phyloP scores from a whole-genome alignment of 2,797 vertebrate genomes.

The Jordanella pulchra region DNA sequence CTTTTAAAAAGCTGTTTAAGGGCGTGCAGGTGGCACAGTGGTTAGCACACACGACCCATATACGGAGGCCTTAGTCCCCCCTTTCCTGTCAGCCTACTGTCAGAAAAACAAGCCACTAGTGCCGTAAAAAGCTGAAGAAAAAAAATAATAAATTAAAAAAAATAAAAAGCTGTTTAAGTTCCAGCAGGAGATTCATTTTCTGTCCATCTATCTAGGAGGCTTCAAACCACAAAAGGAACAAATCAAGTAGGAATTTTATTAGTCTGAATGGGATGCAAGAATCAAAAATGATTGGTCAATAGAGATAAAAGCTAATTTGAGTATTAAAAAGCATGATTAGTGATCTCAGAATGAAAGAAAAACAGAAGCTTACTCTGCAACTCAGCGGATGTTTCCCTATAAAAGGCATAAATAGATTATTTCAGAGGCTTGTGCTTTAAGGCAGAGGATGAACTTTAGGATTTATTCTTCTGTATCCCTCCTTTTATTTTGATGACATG shows the following conservation, averaged over 20 bases:
- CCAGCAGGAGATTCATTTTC: not conserved
- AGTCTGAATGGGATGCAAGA: not conserved
- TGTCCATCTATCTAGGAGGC: not conserved
- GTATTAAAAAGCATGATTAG: not conserved
- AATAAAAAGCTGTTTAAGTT: not conserved
- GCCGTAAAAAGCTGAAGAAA: no score
- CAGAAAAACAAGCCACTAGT: no score
- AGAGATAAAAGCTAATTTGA: not conserved
- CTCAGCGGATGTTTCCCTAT: not conserved
- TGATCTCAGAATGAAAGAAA: no score
- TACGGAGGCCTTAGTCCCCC: no score
- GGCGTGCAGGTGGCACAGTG: no score
- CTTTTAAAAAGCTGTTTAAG: not conserved
- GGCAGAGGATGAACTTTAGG: conserved; percentile 18
- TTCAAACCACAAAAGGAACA: not conserved
- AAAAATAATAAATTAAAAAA: no score
- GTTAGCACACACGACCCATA: no score
- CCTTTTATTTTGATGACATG: conserved; percentile 36
- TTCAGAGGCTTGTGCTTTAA: conserved; percentile 9
- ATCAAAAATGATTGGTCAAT: not conserved
- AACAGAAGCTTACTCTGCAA: not conserved
- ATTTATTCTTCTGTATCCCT: conserved; percentile 17
- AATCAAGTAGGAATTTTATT: not conserved
- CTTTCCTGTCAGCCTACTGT: no score
- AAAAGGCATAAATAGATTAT: conserved; percentile 7